A percentile compares a stretch with the other conserved stretches of the same genome.
These are phyloP conservation scores for Cavia aperea DNA, from an alignment of 2,113 vertebrate genomes.

Conservation along the genomic window DNA sequence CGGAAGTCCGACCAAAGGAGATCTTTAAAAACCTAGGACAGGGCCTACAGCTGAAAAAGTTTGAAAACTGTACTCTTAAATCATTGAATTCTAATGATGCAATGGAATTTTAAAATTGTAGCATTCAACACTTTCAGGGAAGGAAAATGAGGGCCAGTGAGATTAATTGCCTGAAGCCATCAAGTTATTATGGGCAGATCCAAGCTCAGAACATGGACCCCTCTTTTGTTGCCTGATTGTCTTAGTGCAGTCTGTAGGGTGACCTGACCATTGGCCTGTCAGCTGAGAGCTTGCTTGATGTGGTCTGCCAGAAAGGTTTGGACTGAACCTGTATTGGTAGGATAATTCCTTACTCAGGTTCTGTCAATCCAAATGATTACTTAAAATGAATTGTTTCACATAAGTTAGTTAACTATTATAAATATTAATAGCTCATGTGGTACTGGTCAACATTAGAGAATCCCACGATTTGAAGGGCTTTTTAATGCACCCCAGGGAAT, in stretches of 20 bases:
- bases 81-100: neutral
- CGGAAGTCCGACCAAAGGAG: neutral
- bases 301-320: neutral
- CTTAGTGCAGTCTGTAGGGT: neutral
- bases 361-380: neutral
- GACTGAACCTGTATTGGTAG: neutral
- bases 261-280: neutral
- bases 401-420: neutral
- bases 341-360: neutral
- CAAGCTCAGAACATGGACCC: neutral
- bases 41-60: neutral
- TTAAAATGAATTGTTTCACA: neutral
- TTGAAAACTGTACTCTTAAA: neutral
- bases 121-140: neutral
- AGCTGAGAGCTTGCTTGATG: neutral
- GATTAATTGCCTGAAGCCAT: neutral
- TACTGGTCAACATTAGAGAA: neutral
- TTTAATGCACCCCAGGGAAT: neutral
- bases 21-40: neutral
- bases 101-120: neutral
- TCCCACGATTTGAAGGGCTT: neutral
- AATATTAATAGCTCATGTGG: neutral
- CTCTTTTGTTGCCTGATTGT: neutral
- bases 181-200: neutral
- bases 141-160: neutral